phyloP scores from a whole-genome alignment of 2,797 vertebrate species.

The Urocyon cinereoargenteus region DNA sequence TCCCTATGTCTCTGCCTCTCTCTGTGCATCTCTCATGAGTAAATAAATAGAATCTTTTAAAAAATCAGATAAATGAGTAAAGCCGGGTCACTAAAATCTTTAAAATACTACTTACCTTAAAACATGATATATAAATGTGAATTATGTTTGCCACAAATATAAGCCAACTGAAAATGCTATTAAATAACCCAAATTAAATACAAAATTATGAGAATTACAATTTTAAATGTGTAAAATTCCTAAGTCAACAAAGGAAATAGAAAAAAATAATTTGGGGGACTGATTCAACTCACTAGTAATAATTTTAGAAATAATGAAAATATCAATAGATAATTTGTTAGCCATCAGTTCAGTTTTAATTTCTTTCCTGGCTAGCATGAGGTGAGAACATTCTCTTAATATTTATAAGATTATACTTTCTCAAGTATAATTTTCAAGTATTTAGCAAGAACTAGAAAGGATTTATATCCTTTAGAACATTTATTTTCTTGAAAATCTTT shows the following conservation, averaged over 20 bases:
- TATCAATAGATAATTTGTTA: not conserved
- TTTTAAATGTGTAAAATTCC: not conserved
- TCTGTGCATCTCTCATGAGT: too few species aligned
- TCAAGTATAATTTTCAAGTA: not conserved
- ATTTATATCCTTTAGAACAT: not conserved
- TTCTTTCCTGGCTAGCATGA: not conserved
- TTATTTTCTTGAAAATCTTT: not conserved
- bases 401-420: not conserved
- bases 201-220: not conserved
- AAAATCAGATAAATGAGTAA: not conserved
- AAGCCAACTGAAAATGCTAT: not conserved
- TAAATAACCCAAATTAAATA: not conserved
- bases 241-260: not conserved
- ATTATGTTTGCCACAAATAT: not conserved
- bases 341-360: not conserved
- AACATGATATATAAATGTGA: not conserved
- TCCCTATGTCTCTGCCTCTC: too few species aligned
- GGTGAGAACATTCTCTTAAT: not conserved
- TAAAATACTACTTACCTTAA: not conserved
- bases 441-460: not conserved
- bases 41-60: too few species aligned
- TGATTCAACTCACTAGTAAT: not conserved
- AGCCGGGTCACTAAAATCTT: not conserved
- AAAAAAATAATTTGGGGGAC: not conserved
- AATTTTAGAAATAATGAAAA: constrained; percentile 15